Evolutionary conservation across 2,113 vertebrate species (phyloP).

Genomic region (Urocolius indicus): DNA sequence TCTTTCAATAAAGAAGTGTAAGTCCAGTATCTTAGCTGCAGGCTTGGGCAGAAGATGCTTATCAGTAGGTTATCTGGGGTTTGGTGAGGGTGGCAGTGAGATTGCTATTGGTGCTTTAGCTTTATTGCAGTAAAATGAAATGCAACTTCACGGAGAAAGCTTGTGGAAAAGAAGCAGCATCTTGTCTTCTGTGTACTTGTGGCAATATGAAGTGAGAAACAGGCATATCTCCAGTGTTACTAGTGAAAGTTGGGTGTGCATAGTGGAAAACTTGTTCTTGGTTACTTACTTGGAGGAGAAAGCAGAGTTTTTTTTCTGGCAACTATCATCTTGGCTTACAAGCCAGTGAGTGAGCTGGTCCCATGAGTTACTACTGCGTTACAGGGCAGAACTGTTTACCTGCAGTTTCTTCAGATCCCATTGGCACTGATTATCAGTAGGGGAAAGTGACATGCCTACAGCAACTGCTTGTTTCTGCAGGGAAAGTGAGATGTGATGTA

Average conservation of each 20-base stretch:
- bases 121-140: not conserved
- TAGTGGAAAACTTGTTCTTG: not conserved
- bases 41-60: not conserved
- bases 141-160: not conserved
- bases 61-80: not conserved
- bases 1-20: not conserved
- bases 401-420: accelerated
- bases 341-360: not conserved
- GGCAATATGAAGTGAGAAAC: not conserved
- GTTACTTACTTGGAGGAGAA: not conserved
- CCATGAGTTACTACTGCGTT: accelerated
- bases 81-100: not conserved
- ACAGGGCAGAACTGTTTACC: not conserved
- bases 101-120: not conserved
- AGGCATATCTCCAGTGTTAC: not conserved
- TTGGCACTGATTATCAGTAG: too few relatives aligned
- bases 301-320: not conserved
- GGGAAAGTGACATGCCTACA: accelerated
- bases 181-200: not conserved
- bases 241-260: not conserved
- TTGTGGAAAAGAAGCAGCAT: accelerated
- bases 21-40: not conserved
- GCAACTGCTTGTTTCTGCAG: not conserved
- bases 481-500: not conserved
- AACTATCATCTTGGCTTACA: not conserved